Percentiles rank a stretch among this genome's conserved stretches.
Conservation (phyloP, 2,113 vertebrate species). For the Acanthochromis polyacanthus region DNA sequence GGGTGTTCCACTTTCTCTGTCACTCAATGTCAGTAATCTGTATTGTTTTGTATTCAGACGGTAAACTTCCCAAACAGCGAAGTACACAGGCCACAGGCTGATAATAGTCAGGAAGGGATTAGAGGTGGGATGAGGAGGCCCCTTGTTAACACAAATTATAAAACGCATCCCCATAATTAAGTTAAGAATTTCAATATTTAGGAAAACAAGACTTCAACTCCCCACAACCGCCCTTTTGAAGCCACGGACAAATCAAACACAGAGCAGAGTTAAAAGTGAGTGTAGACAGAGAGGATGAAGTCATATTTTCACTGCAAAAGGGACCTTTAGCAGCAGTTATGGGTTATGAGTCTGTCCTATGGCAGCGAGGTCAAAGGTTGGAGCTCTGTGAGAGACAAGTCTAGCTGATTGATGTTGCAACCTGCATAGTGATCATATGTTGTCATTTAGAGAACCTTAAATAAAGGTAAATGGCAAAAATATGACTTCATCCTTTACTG, state of each 20-base stretch:
- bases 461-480: neutral
- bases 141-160: constrained; percentile 72
- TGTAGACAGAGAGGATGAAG: constrained; percentile 11
- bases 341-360: constrained; percentile 3
- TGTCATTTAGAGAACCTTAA: neutral
- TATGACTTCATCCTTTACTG: neutral
- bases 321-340: neutral
- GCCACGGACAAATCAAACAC: constrained; percentile 10
- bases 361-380: constrained; percentile 28
- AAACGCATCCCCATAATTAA: constrained; percentile 72
- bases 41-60: constrained; percentile 58
- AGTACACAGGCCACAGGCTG: constrained; percentile 32
- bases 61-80: constrained; percentile 55
- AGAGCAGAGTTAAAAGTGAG: constrained; percentile 16
- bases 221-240: constrained; percentile 31
- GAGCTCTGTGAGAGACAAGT: constrained; percentile 15
- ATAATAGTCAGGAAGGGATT: constrained; percentile 69
- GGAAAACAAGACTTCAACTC: constrained; percentile 60
- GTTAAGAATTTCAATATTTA: constrained; percentile 65
- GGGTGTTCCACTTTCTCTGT: constrained; percentile 45
- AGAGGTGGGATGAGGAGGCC: constrained; percentile 55
- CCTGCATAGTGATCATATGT: neutral
- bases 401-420: neutral
- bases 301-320: constrained; percentile 19
- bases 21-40: constrained; percentile 31